Conservation (phyloP, 64 coral and sea anemone species). For the Porites lutea region DNA sequence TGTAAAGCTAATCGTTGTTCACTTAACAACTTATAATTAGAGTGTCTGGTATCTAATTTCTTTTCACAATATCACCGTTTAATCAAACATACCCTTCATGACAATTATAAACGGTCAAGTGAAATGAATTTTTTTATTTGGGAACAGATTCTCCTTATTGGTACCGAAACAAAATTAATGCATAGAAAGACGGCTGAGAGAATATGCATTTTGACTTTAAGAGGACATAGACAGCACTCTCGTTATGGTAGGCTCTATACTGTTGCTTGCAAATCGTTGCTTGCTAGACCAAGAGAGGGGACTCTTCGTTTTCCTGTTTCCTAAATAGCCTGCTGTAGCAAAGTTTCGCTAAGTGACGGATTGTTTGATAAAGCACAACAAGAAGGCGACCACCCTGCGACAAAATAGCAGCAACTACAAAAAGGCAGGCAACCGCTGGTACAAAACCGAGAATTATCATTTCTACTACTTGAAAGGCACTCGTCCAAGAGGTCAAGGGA, state of each 20-base stretch:
- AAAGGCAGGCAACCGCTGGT: not conserved
- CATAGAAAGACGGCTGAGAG: not conserved
- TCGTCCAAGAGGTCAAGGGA: not conserved
- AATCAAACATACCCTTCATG: constrained; percentile 1
- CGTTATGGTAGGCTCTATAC: not conserved
- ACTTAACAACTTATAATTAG: not conserved
- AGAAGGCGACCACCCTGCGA: not conserved
- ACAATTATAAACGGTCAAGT: not conserved
- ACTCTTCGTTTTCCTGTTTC: not conserved
- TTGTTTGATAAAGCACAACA: not conserved
- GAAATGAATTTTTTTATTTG: constrained; percentile 2
- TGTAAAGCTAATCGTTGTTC: not conserved
- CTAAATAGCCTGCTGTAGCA: not conserved
- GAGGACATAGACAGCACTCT: not conserved
- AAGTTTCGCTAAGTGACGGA: not conserved
- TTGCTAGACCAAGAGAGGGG: not conserved
- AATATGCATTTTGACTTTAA: not conserved
- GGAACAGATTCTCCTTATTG: not conserved
- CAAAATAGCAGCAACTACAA: not conserved
- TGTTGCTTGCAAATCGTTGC: not conserved
- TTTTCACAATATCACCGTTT: not conserved
- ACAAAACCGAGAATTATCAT: not conserved
- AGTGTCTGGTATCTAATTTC: not conserved
- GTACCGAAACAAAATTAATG: not conserved
- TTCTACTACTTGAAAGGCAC: not conserved